Evolutionary conservation across 1,140 invertebrate species (phyloP).

Genomic region (Alviniconcha marisindica): DNA sequence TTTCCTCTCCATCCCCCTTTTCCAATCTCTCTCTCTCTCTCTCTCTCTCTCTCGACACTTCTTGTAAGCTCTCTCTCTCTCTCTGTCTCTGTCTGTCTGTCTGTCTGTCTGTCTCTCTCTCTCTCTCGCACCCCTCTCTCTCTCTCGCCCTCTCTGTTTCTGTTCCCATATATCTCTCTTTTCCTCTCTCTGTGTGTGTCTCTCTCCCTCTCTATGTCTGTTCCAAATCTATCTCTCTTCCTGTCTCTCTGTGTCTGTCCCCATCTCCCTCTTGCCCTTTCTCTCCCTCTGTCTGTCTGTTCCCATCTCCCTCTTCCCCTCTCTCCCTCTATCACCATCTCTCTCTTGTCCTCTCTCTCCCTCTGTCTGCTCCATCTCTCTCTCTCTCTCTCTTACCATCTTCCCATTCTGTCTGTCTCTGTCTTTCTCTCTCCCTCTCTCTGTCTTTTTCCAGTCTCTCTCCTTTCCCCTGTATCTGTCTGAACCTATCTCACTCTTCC

Average conservation of each 20-base stretch:
- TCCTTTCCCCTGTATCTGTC: not conserved
- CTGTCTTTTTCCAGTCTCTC: not conserved
- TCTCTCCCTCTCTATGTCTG: not conserved
- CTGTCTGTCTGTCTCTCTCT: constrained; percentile 4
- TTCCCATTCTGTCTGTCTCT: not conserved
- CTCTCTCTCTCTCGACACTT: not conserved
- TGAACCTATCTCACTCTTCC: not conserved
- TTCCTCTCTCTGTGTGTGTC: not conserved
- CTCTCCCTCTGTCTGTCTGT: not conserved
- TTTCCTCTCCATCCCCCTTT: not conserved
- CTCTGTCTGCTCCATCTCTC: too few relatives aligned
- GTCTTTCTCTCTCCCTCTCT: not conserved
- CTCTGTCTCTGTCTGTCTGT: constrained; percentile 11
- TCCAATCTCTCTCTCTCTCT: not conserved
- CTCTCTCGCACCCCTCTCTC: not conserved
- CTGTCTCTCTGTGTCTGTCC: not conserved
- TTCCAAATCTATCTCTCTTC: not conserved
- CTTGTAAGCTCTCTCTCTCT: not conserved
- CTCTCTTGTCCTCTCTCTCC: constrained; percentile 5
- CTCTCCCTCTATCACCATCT: not conserved
- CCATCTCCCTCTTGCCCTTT: too few relatives aligned
- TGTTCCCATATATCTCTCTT: not conserved
- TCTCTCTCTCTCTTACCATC: not conserved
- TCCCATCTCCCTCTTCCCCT: not conserved
- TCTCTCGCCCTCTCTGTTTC: not conserved